A percentile compares a stretch with the other conserved stretches of the same genome.
phyloP scores from a whole-genome alignment of 1,140 invertebrate genomes.

The Cepaea nemoralis region DNA sequence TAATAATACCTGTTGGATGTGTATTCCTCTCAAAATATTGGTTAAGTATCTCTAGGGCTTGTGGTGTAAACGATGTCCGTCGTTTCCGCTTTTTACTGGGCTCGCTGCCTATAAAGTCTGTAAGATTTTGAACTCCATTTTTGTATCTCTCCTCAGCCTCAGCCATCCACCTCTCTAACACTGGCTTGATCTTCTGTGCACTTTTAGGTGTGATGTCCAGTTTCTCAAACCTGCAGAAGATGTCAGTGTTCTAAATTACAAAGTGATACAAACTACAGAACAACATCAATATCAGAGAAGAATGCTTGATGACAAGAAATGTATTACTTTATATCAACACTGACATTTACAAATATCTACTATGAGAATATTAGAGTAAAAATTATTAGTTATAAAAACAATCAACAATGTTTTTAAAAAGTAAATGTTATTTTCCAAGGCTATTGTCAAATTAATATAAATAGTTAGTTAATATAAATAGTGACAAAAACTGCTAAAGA shows the following conservation, averaged over 20 bases:
- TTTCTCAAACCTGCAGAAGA: conserved; percentile 91
- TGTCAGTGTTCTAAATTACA: neutral
- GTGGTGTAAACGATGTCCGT: conserved; percentile 95
- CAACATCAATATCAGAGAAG: too few relatives aligned
- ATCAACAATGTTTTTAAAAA: too few relatives aligned
- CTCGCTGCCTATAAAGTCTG: conserved; percentile 95
- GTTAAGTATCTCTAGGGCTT: conserved; percentile 93
- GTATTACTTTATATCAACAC: too few relatives aligned
- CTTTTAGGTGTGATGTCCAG: conserved; percentile 99
- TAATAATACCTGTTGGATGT: conserved; percentile 90
- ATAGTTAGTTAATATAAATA: too few relatives aligned
- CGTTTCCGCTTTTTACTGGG: conserved; percentile 96
- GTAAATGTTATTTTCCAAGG: too few relatives aligned
- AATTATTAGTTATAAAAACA: too few relatives aligned
- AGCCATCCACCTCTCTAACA: conserved; percentile 97
- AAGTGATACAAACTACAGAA: too few relatives aligned
- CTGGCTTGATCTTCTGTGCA: conserved; percentile 98
- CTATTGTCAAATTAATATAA: too few relatives aligned
- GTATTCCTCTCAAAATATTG: conserved; percentile 96
- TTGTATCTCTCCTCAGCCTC: conserved; percentile 82
- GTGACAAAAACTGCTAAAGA: too few relatives aligned
- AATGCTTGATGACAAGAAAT: too few relatives aligned
- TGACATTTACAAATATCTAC: too few relatives aligned
- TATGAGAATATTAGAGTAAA: too few relatives aligned
- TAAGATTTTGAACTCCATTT: conserved; percentile 81